phyloP scores from a whole-genome alignment of 2,888 invertebrate species.

The Rhopalosiphum nymphaeae region DNA sequence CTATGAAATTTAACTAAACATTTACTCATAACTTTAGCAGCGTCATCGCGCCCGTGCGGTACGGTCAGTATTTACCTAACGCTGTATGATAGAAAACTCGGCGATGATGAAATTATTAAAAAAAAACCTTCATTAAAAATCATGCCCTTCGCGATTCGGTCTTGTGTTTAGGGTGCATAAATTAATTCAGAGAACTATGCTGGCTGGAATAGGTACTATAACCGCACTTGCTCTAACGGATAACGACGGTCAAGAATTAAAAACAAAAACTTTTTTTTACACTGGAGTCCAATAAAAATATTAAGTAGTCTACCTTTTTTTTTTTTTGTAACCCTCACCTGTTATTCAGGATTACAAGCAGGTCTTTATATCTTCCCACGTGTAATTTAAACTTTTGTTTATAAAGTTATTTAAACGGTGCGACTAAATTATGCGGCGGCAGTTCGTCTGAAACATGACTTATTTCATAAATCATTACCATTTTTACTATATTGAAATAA shows the following conservation, averaged over 20 bases:
- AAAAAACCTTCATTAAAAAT: conserved; percentile 48
- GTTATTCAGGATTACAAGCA: conserved; percentile 20
- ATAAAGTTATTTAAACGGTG: conserved; percentile 12
- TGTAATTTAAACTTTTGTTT: conserved; percentile 44
- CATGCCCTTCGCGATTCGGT: conserved; percentile 10
- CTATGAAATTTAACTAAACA: conserved; percentile 21
- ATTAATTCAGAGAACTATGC: conserved; percentile 39
- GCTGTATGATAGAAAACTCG: conserved; percentile 2
- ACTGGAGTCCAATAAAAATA: conserved; percentile 56
- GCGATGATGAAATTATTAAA: conserved; percentile 53
- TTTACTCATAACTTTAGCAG: not conserved
- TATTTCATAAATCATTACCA: not conserved
- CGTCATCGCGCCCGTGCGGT: not conserved
- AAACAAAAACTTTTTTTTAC: conserved; percentile 56
- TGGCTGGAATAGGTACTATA: not conserved
- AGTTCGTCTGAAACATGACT: conserved; percentile 5
- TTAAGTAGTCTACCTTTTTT: conserved; percentile 40
- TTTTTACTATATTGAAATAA: not conserved
- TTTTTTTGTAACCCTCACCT: conserved; percentile 4
- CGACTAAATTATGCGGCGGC: not conserved
- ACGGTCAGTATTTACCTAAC: not conserved
- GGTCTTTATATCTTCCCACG: conserved; percentile 18
- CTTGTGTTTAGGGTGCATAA: conserved; percentile 54
- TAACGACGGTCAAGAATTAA: conserved; percentile 47
- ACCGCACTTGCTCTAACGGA: not conserved